Percentiles rank a stretch among this genome's conserved stretches.
Evolutionary conservation across 1,140 invertebrate genomes (phyloP).

Genomic region (Drosophila sulfurigaster): DNA sequence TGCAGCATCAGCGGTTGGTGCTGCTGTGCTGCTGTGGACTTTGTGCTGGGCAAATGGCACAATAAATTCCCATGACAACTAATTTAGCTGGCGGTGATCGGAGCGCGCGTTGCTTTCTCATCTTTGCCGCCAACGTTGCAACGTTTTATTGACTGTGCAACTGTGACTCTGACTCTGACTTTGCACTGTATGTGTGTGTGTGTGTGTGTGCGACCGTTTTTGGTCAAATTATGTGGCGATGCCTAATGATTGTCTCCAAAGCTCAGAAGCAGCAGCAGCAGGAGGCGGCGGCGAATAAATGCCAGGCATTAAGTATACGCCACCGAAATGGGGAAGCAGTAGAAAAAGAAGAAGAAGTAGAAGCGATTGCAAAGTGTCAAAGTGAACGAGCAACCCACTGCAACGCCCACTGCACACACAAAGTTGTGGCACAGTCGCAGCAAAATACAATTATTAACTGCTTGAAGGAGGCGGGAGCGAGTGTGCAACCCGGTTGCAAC

Average conservation of each 20-base stretch:
- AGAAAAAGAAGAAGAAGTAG: too few species aligned
- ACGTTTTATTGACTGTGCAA: conserved; percentile 71
- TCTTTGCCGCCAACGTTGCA: conserved; percentile 51
- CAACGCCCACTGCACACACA: conserved; percentile 60
- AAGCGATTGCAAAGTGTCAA: conserved; percentile 48
- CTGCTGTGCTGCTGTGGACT: conserved; percentile 14
- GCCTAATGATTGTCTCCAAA: conserved; percentile 72
- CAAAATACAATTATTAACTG: conserved; percentile 76
- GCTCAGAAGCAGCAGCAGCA: too few species aligned
- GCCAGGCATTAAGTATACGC: conserved; percentile 69
- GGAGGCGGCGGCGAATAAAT: conserved; percentile 33
- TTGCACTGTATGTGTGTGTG: conserved; percentile 36
- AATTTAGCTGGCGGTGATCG: conserved; percentile 72
- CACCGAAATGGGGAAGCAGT: conserved; percentile 14
- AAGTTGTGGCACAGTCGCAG: conserved; percentile 36
- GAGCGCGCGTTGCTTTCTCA: conserved; percentile 47
- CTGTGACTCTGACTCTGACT: conserved; percentile 53
- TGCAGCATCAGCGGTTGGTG: background rate
- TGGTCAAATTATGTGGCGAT: conserved; percentile 72
- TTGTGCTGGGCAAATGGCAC: conserved; percentile 63
- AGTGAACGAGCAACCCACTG: conserved; percentile 29
- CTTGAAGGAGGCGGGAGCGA: conserved; percentile 4
- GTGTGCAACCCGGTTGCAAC: conserved; percentile 13
- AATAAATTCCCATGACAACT: conserved; percentile 83
- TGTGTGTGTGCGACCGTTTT: conserved; percentile 34